Percentiles rank a stretch among this genome's conserved stretches.
Conservation (phyloP, 2,797 vertebrate species). For the Lindbergichthys nudifrons region DNA sequence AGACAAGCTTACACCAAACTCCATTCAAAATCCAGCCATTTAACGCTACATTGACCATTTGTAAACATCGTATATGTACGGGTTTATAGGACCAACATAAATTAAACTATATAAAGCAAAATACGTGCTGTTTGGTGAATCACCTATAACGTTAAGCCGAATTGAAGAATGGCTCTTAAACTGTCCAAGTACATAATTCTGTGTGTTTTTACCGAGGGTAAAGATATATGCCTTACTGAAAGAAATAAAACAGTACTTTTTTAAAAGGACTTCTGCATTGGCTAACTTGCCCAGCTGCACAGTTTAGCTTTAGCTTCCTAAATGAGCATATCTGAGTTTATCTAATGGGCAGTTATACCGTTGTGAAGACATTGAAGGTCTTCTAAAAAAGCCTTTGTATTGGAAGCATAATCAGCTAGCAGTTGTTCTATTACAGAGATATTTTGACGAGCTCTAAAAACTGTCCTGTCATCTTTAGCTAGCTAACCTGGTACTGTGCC, state of each 20-base stretch:
- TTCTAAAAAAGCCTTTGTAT: background rate
- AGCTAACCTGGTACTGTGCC: constrained; percentile 2
- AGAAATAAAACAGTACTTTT: background rate
- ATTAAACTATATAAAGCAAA: background rate
- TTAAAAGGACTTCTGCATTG: fast-evolving
- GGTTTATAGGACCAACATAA: fast-evolving
- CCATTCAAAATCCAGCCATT: background rate
- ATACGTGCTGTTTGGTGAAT: background rate
- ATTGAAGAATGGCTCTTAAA: background rate
- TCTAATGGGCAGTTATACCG: fast-evolving
- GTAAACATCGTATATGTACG: background rate
- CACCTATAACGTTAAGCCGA: background rate
- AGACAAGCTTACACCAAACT: background rate
- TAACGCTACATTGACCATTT: background rate
- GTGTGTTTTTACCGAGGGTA: fast-evolving
- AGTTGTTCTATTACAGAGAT: background rate
- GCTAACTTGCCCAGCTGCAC: background rate
- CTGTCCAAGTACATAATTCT: fast-evolving
- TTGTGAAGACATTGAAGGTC: background rate
- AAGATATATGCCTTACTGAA: fast-evolving
- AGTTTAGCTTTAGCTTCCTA: constrained; percentile 8
- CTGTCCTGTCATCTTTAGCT: constrained; percentile 54
- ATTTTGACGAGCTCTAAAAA: background rate
- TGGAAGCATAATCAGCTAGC: background rate
- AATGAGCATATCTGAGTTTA: fast-evolving